Percentiles rank a stretch among this genome's conserved stretches.
phyloP scores from a whole-genome alignment of 2,797 vertebrate species.

The Parambassis ranga region DNA sequence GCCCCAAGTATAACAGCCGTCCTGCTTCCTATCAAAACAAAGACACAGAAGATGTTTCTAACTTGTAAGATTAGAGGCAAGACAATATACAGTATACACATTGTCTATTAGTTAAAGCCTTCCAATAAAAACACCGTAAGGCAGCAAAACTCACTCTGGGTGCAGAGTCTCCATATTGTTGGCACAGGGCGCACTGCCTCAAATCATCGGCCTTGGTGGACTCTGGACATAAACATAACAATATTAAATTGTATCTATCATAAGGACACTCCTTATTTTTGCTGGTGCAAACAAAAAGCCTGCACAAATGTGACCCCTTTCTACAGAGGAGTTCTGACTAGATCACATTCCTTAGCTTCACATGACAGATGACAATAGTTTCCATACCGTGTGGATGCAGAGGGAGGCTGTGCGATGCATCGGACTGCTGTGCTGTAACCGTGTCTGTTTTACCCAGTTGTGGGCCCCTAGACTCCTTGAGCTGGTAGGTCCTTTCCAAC shows the following conservation, averaged over 20 bases:
- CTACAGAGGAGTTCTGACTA: not conserved
- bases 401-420: not conserved
- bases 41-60: not conserved
- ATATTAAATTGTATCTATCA: too few species aligned
- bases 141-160: slow-evolving; percentile 79
- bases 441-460: not conserved
- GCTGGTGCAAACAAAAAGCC: not conserved
- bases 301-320: not conserved
- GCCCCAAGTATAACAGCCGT: slow-evolving; percentile 89
- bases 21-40: slow-evolving; percentile 82
- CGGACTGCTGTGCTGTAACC: slow-evolving; percentile 8
- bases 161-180: slow-evolving; percentile 84
- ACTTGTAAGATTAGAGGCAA: not conserved
- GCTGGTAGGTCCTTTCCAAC: slow-evolving; percentile 77
- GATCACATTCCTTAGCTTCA: not conserved
- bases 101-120: not conserved
- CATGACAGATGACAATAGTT: not conserved
- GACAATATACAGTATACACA: fast-evolving
- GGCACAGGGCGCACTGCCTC: slow-evolving; percentile 88
- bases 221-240: too few species aligned
- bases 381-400: slow-evolving; percentile 63
- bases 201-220: slow-evolving; percentile 70
- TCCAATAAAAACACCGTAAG: not conserved
- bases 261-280: not conserved
- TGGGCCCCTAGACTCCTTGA: slow-evolving; percentile 61